Evolutionary conservation across 2,888 invertebrate genomes (phyloP), one percentile per base, ranked within the genome.

Genomic region (Hypolimnas misippus): DNA sequence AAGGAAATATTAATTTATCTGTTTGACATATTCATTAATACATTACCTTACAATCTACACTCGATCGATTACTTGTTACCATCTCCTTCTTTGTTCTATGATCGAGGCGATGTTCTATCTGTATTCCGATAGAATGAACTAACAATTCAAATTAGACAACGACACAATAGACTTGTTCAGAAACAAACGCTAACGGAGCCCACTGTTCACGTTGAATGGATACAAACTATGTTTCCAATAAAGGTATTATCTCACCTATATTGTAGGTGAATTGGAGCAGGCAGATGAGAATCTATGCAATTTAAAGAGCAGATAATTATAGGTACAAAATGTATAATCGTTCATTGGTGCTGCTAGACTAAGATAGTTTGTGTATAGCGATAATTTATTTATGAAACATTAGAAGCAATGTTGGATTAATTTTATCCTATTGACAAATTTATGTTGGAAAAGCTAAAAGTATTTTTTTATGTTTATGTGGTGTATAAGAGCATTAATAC

Each of bases 131-230:
- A 63, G 58, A 58, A 55, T 57, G 64, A 46, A 46, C 46, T 46
- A 62, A 64, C 64, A 59, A 64, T 63, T 63, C 61, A 65, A 65
- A 68, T 63, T 65, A 63, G 61, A 62, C 59, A 63, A 58, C 31
- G 49, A 46, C 38, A 65, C 65, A 61, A 57, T 61, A 19, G 57
- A 50, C 50, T 51, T 33, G 57, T 57, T 57, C 61, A 54, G 57
- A 54, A 25, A 40, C 54, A 21, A 46, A 46, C 54, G 40, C 19
- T 40, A 58, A 42, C 42, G n/a, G n/a, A n/a, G 42, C 17, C 61
- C 57, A 65, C 61, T 65, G 61, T 65, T 65, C 65, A 38, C 52
- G 29, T 51, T 50, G n/a, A n/a, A n/a, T 61, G 54, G 53, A 54
- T 57, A 38, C 29, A 35, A 57, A 57, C 57, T 61, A 57, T 53